phyloP scores from a whole-genome alignment of 2,888 invertebrate genomes.

The Protodeltote pygarga region DNA sequence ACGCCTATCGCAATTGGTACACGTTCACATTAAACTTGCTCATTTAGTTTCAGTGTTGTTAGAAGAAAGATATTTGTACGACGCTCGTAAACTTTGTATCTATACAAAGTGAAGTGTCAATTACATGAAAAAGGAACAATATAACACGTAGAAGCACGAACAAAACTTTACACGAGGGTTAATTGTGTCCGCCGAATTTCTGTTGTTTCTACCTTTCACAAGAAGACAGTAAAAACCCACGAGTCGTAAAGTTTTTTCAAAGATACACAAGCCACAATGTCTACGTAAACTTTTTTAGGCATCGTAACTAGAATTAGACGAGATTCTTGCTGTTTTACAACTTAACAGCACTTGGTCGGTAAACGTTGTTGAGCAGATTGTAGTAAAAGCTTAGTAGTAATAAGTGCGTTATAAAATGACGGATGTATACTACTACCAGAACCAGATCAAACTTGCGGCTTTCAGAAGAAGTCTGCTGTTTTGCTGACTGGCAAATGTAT shows the following conservation, averaged over 20 bases:
- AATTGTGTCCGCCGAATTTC: slow-evolving; percentile 61
- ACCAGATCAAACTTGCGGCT: too few species aligned
- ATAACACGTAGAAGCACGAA: slow-evolving; percentile 33
- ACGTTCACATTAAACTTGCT: slow-evolving; percentile 16
- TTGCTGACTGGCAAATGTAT: too few species aligned
- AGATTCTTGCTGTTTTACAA: slow-evolving; percentile 26
- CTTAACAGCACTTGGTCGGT: too few species aligned
- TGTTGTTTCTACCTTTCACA: slow-evolving; percentile 53
- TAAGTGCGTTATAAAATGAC: too few species aligned
- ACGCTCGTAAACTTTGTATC: slow-evolving; percentile 36
- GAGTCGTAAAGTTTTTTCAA: slow-evolving; percentile 56
- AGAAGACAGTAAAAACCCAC: slow-evolving; percentile 60
- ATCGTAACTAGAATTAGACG: slow-evolving; percentile 15
- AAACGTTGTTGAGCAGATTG: too few species aligned
- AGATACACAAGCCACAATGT: slow-evolving; percentile 37
- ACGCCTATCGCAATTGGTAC: slow-evolving; percentile 3
- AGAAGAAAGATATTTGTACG: slow-evolving; percentile 17
- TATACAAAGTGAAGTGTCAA: slow-evolving; percentile 43
- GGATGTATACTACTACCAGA: too few species aligned
- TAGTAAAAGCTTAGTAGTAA: slow-evolving; percentile 3
- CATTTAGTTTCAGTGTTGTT: slow-evolving; percentile 10
- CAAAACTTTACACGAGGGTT: slow-evolving; percentile 62
- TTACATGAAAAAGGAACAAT: slow-evolving; percentile 49
- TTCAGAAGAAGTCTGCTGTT: too few species aligned
- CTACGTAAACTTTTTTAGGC: slow-evolving; percentile 35